phyloP scores from a whole-genome alignment of 2,797 vertebrate species.

The Sarcophilus harrisii region DNA sequence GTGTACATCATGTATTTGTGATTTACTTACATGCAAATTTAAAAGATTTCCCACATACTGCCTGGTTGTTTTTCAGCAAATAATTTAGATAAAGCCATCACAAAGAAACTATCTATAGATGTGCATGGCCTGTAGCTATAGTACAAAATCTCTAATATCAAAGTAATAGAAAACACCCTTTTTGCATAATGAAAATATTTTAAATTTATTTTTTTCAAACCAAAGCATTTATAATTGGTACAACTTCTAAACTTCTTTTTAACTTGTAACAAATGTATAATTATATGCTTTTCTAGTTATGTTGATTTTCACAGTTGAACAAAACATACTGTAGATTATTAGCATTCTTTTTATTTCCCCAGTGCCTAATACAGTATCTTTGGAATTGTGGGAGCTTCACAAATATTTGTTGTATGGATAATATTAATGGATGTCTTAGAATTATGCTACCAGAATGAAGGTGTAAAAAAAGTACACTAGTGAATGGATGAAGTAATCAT shows the following conservation, averaged over 20 bases:
- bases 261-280: neutral
- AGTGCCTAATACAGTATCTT: neutral
- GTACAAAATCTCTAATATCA: conserved; percentile 55
- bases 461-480: neutral
- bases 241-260: neutral
- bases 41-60: conserved; percentile 68
- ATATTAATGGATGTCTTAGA: neutral
- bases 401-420: neutral
- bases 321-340: neutral
- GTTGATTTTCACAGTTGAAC: neutral
- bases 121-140: conserved; percentile 53
- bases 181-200: conserved; percentile 20
- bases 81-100: conserved; percentile 73
- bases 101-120: conserved; percentile 74
- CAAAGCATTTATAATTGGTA: neutral
- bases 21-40: conserved; percentile 73
- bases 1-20: conserved; percentile 67
- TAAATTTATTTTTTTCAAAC: conserved; percentile 9
- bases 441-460: neutral
- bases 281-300: neutral
- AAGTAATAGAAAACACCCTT: conserved; percentile 65
- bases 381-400: neutral
- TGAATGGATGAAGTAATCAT: neutral
- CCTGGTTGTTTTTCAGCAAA: conserved; percentile 68
- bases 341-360: neutral